Conservation (phyloP, 2,888 invertebrate genomes). For the Limnephilus lunatus region DNA sequence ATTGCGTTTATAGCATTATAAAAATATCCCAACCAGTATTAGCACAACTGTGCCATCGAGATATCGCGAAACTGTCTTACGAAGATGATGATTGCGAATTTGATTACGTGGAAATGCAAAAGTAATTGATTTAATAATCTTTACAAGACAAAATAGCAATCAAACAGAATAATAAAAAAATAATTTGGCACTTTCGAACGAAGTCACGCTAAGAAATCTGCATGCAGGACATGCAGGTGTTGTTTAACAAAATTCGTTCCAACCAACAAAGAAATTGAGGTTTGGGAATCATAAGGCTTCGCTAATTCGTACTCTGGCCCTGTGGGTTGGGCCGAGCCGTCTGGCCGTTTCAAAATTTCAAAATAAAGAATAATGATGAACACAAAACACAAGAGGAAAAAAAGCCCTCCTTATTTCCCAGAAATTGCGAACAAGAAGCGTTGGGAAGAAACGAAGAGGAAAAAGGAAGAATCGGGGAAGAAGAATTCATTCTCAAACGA, state of each 20-base stretch:
- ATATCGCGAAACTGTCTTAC: neutral
- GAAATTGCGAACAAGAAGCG: neutral
- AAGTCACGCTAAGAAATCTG: neutral
- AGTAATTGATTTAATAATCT: neutral
- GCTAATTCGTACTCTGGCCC: neutral
- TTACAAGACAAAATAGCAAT: neutral
- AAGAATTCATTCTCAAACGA: neutral
- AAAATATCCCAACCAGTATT: no score
- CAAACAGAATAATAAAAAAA: neutral
- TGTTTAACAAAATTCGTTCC: neutral
- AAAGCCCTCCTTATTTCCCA: neutral
- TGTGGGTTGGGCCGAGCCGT: neutral
- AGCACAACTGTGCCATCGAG: no score
- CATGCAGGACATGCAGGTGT: neutral
- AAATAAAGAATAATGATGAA: neutral
- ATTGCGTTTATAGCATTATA: no score
- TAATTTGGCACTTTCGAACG: neutral
- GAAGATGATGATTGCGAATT: neutral
- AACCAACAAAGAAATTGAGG: neutral
- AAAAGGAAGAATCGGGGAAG: neutral
- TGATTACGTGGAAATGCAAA: neutral
- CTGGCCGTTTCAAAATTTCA: neutral
- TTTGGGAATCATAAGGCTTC: neutral
- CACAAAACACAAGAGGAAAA: neutral
- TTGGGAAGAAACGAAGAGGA: neutral